Base-by-base conservation (phyloP, 1,140 invertebrate genomes). In the Doryteuthis pealeii region DNA sequence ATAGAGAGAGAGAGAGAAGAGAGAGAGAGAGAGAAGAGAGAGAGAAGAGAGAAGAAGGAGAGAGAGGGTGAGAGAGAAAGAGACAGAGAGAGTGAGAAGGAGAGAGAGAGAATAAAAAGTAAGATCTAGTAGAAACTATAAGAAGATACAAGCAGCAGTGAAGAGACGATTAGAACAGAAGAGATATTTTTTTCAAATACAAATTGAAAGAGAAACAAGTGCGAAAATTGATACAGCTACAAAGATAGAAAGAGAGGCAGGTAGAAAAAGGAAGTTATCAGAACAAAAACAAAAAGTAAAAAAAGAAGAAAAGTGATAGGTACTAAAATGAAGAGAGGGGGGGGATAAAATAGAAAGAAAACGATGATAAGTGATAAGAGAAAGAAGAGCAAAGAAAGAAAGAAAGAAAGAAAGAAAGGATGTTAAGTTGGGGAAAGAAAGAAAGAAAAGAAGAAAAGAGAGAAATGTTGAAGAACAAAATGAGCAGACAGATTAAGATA, bases 71-170 rank as follows among this genome's bases (percentile, higher is more conserved):
- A n/a, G n/a, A n/a, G n/a, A n/a, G n/a, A 22, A 33, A 33, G 43
- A 31, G 31, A 65, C 22, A 32, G 33, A 43, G 43, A 43, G 40
- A 43, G 33, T 22, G 33, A 43, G 40, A 35, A 18, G 32, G 33
- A 67, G n/a, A 40, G 33, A 43, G 33, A 67, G 72, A 66, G 35
- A 73, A 35, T 35, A 35, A 45, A 35, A 43, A 35, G 33, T 8
- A 18, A 67, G 58, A 73, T 5, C 65, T 35, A 73, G 49, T 30
- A 54, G 58, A 54, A 73, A 54, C 32, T 31, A 73, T 28, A 31
- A 62, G 35, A 62, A 22, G 32, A 54, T 58, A 28, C 28, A 72
- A 0, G 28, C 14, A n/a, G 14, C 49, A 12, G 26, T 72, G 33
- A 45, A 45, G n/a, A 14, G 45, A n/a, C 3, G 18, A 22, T 12